Percentiles rank a stretch among this genome's conserved stretches.
These are phyloP conservation scores for Novumbra hubbsi DNA, from an alignment of 2,797 vertebrate species.

Conservation along the genomic window DNA sequence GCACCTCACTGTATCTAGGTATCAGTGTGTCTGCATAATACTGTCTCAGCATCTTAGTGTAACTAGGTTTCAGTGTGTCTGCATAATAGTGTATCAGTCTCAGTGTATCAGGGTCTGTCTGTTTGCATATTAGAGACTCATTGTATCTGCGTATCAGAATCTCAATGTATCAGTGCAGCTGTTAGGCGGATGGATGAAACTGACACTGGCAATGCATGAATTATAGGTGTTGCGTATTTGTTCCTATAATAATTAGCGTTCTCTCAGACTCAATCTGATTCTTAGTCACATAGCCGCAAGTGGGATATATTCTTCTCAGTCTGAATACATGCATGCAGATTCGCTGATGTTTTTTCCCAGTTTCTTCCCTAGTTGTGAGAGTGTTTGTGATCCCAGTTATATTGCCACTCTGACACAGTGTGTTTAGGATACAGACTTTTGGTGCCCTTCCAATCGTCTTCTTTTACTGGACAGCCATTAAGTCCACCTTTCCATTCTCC, in stretches of 20 bases:
- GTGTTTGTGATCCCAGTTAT: constrained; percentile 49
- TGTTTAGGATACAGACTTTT: constrained; percentile 53
- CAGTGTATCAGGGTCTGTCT: no score
- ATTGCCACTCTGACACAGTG: constrained; percentile 41
- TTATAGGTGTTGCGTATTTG: constrained; percentile 34
- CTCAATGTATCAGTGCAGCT: no score
- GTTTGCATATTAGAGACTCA: no score
- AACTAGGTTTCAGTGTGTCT: no score
- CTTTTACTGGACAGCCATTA: constrained; percentile 14
- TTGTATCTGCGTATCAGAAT: no score
- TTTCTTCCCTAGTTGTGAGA: constrained; percentile 43
- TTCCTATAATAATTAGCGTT: constrained; percentile 36
- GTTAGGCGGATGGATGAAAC: background rate
- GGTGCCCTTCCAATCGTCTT: constrained; percentile 36
- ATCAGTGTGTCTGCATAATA: no score
- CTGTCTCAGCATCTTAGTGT: no score
- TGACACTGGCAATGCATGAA: background rate
- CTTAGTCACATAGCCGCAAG: no score
- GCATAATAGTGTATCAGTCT: no score
- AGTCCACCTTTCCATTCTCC: constrained; percentile 11
- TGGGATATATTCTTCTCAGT: background rate
- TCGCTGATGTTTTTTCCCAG: constrained; percentile 27
- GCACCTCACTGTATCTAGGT: no score
- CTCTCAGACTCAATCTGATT: background rate
- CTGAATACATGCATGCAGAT: constrained; percentile 1